Evolutionary conservation across 2,797 vertebrate species (phyloP), one percentile per base, ranked within the genome.

Genomic region (Erpetoichthys calabaricus): DNA sequence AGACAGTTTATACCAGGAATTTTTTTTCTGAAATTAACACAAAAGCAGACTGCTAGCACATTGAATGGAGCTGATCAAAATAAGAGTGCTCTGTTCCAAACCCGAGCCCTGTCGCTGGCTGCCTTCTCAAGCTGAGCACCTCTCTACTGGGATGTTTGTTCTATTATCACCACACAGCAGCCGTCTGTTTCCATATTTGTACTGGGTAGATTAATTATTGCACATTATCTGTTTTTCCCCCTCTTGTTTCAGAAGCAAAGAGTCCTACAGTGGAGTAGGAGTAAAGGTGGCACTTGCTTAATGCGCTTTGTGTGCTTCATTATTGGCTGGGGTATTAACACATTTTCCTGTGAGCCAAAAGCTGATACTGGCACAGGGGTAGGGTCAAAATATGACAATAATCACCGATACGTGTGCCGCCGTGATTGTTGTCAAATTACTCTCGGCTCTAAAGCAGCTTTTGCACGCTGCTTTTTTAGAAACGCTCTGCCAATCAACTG

Each of bases 191-290:
- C 63, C 65, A 77, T 68, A 67, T 66, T 60, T 76, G 70, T 64
- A 68, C 60, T 65, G 73, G 68, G 75, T 75, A 75, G 68, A 73
- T 72, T 76, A 78, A 79, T 80, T 75, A 71, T 73, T 71, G 59
- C 59, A 64, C 73, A 75, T 64, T 62, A 74, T 73, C 67, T 77
- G 50, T 75, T 82, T 77, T 64, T 74, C 75, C 74, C 65, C 65
- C 25, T 25, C 25, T 68, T 68, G 61, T 61, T 72, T 66, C 65
- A 59, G 55, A 80, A 73, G 77, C 71, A 77, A 73, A 64, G 56
- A 68, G 63, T 60, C 45, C 42, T 53, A 57, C 7, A 47, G 42
- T 55, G 58, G n/a, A 44, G 52, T 45, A 45, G 43, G 58, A 45
- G 59, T 59, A 58, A 51, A 64, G 59, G 62, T 55, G 56, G 60